These are phyloP conservation scores for Saccostrea glomerata DNA, from an alignment of 1,140 invertebrate species.

Conservation along the genomic window DNA sequence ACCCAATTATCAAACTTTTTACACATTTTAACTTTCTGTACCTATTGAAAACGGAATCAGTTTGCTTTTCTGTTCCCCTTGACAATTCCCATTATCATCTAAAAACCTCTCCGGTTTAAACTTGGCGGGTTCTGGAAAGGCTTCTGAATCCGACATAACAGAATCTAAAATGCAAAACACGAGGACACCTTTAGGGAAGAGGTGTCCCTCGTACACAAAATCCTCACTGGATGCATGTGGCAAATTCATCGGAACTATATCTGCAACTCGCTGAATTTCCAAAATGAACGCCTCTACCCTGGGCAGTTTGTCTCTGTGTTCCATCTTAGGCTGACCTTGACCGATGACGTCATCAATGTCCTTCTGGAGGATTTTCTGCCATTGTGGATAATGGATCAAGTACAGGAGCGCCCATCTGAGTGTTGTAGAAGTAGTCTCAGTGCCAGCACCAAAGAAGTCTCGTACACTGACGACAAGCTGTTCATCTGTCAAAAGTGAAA, in stretches of 20 bases:
- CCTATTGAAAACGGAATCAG: slow-evolving; percentile 58
- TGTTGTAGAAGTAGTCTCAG: slow-evolving; percentile 92
- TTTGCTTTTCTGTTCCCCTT: slow-evolving; percentile 44
- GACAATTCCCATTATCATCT: slow-evolving; percentile 64
- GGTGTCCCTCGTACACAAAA: slow-evolving; percentile 65
- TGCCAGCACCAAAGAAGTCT: slow-evolving; percentile 93
- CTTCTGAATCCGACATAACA: slow-evolving; percentile 68
- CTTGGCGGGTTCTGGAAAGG: slow-evolving; percentile 85
- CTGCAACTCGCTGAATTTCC: slow-evolving; percentile 76
- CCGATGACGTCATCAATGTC: slow-evolving; percentile 91
- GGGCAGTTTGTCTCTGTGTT: slow-evolving; percentile 82
- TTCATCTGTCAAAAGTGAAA: slow-evolving; percentile 47
- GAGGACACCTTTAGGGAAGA: slow-evolving; percentile 67
- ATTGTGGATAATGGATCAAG: slow-evolving; percentile 86
- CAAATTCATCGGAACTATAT: slow-evolving; percentile 75
- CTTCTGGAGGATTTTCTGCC: slow-evolving; percentile 89
- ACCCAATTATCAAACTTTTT: too few relatives aligned
- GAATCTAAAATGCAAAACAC: slow-evolving; percentile 72
- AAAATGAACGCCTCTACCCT: slow-evolving; percentile 70
- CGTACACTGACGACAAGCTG: slow-evolving; percentile 55
- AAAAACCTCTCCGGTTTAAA: slow-evolving; percentile 85
- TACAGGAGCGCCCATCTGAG: slow-evolving; percentile 92
- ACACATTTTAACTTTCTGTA: background rate
- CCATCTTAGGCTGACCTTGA: slow-evolving; percentile 85
- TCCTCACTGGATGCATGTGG: slow-evolving; percentile 67